A percentile compares a stretch with the other conserved stretches of the same genome.
Conservation (phyloP, 1,140 invertebrate species). For the Drosophila albomicans region DNA sequence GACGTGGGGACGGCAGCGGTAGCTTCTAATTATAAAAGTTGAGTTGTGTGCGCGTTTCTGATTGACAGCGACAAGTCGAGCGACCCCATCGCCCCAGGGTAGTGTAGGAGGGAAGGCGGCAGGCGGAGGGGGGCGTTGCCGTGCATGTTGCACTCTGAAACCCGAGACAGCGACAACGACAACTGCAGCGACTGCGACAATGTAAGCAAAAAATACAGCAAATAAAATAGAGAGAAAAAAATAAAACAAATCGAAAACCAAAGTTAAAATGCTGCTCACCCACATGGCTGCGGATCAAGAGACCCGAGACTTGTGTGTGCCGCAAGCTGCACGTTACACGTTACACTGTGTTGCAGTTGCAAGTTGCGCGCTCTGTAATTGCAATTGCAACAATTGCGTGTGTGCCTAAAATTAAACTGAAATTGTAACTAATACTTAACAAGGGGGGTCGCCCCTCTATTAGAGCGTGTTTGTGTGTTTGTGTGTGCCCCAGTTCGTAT, state of each 20-base stretch:
- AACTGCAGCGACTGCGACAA: conserved; percentile 11
- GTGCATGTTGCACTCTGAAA: conserved; percentile 64
- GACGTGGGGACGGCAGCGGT: conserved; percentile 8
- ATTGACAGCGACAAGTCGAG: conserved; percentile 66
- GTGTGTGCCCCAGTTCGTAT: conserved; percentile 65
- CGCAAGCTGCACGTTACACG: conserved; percentile 6
- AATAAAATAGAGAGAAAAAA: conserved; percentile 28
- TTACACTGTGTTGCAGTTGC: conserved; percentile 13
- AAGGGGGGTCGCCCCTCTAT: too few species aligned
- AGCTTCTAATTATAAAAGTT: conserved; percentile 77
- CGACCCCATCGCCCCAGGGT: neutral
- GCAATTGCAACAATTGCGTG: conserved; percentile 22
- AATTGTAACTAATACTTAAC: conserved; percentile 78
- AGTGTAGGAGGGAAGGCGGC: neutral
- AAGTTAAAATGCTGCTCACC: conserved; percentile 82
- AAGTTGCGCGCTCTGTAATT: conserved; percentile 6
- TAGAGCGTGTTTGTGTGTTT: too few species aligned
- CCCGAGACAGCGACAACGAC: conserved; percentile 47
- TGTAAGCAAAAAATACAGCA: conserved; percentile 23
- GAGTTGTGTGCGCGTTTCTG: conserved; percentile 81
- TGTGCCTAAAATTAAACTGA: conserved; percentile 72
- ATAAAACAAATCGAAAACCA: conserved; percentile 77
- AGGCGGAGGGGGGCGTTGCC: conserved; percentile 28
- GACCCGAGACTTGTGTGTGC: conserved; percentile 8
- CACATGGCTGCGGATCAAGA: conserved; percentile 69